These are phyloP conservation scores for Elanus axillaris DNA, from an alignment of 2,113 vertebrate genomes.

Conservation along the genomic window DNA sequence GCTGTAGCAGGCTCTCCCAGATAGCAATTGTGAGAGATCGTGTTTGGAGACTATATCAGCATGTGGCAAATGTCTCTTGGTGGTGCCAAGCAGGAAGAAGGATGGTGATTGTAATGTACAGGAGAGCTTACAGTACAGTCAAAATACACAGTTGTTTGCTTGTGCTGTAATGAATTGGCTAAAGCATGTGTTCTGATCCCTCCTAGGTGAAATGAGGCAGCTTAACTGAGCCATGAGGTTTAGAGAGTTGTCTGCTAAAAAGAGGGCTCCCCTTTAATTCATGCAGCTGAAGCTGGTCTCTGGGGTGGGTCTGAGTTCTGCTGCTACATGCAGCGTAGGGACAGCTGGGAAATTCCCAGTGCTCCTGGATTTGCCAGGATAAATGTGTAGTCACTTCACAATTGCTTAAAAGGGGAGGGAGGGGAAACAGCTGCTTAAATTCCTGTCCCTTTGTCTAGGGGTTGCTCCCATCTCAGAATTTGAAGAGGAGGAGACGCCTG, in stretches of 20 bases:
- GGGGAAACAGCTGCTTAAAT: conserved; percentile 1
- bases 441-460: conserved; percentile 41
- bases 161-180: background rate
- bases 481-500: conserved; percentile 68
- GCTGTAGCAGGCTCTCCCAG: background rate
- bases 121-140: background rate
- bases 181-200: background rate
- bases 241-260: background rate
- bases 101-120: background rate
- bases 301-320: background rate
- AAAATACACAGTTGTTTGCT: background rate
- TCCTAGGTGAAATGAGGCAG: background rate
- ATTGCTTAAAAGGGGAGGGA: background rate
- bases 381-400: background rate
- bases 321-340: background rate
- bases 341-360: background rate
- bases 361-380: background rate
- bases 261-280: background rate
- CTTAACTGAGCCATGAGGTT: background rate
- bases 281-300: background rate
- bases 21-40: background rate
- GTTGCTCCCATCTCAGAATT: conserved; percentile 27
- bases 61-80: background rate
- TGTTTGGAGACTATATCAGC: background rate
- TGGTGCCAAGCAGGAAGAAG: background rate